Base-by-base conservation (phyloP, 2,797 vertebrate species). In the Neosilurus mollespiculum region DNA sequence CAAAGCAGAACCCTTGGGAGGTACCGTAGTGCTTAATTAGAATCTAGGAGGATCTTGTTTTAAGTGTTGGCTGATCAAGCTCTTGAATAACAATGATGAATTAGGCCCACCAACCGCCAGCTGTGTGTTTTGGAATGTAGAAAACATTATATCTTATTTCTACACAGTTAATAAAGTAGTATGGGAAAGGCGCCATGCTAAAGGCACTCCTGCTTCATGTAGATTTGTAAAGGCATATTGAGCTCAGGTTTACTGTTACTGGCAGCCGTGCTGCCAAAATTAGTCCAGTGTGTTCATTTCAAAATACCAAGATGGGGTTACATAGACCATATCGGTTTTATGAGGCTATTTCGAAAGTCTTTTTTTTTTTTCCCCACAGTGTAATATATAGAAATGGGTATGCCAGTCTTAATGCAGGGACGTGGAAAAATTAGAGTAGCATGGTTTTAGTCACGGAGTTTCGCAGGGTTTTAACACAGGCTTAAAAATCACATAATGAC, bases 1-100 rank as follows among this genome's bases (percentile, higher is more conserved):
- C 93, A 93, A 92, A 92, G 90, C 89, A 85, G 88, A 91, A 88
- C 94, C 94, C 93, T 90, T 90, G 93, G 93, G 94, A 94, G 91
- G 89, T 91, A 94, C 93, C 93, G 93, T 91, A 91, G 93, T 92
- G 93, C 93, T 95, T 95, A 94, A 96, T 95, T 96, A 95, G 95
- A 95, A 95, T 95, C 93, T 93, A 95, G 93, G 93, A 95, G 93
- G 93, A 95, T 95, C 94, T 93, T 93, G 93, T 95, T 95, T 94
- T 95, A 95, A 95, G 93, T 93, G 91, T 92, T 85, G 94, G 94
- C 93, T 94, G 93, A 95, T 90, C 87, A 86, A 94, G 91, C 90
- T 87, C 93, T 89, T 91, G 94, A 94, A 95, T 94, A 94, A 94
- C 93, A 94, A 94, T 94, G 93, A 94, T 93, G 93, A 94, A 95